phyloP scores from a whole-genome alignment of 2,797 vertebrate genomes.

The Lepidocolaptes lacrymiger region DNA sequence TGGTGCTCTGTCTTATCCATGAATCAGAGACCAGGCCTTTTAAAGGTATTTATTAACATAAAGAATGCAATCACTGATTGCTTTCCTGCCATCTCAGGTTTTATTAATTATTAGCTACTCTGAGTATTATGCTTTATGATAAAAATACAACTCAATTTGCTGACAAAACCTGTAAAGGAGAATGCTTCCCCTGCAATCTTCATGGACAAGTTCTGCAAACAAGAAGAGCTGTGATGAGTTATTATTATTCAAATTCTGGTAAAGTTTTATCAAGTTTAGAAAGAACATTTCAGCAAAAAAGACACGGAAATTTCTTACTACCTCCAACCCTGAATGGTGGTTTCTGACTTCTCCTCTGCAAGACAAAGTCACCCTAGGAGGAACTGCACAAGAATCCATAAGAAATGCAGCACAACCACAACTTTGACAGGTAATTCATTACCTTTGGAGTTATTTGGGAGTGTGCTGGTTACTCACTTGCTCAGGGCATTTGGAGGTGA shows the following conservation, averaged over 20 bases:
- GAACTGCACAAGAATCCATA: not conserved
- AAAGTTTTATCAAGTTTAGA: not conserved
- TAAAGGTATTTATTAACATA: not conserved
- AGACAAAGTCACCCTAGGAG: not conserved
- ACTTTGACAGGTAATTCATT: not conserved
- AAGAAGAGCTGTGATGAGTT: not conserved
- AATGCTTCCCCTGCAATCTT: not conserved
- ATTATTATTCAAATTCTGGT: not conserved
- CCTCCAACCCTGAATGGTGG: not conserved
- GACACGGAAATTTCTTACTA: not conserved
- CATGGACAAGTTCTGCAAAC: not conserved
- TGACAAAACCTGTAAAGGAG: not conserved
- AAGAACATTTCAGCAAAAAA: not conserved
- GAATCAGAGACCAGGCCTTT: not conserved
- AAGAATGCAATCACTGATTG: not conserved
- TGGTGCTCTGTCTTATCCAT: not conserved
- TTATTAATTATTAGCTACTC: slow-evolving; percentile 6
- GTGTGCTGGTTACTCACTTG: not conserved
- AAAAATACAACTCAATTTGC: not conserved
- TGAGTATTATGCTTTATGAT: not conserved
- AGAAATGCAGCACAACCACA: not conserved
- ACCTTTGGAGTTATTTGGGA: not conserved
- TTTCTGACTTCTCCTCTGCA: not conserved
- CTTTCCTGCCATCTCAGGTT: not conserved
- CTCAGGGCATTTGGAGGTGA: not conserved